Evolutionary conservation across 2,797 vertebrate species (phyloP).

Genomic region (Argya squamiceps): DNA sequence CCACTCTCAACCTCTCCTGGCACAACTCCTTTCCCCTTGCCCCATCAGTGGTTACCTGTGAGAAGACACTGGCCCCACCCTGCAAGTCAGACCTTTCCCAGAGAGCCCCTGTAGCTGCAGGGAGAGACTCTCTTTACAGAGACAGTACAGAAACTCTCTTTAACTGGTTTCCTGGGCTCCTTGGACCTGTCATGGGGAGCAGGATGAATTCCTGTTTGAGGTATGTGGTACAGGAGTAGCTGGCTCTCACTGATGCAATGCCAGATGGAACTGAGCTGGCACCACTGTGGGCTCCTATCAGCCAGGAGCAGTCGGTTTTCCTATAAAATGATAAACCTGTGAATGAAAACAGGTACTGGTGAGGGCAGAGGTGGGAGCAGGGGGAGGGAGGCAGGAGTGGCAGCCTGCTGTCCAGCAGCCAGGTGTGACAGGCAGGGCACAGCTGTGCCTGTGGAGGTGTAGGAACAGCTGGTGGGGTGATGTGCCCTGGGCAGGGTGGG

Average conservation of each 20-base stretch:
- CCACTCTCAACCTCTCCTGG: background rate
- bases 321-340: background rate
- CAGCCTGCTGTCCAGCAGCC: background rate
- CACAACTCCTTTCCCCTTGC: background rate
- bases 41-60: too few species aligned
- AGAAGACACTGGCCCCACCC: background rate
- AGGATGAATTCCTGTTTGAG: background rate
- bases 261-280: accelerated
- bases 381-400: background rate
- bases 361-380: background rate
- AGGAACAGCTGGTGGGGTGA: accelerated
- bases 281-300: background rate
- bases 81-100: background rate
- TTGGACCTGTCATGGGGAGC: accelerated
- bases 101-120: background rate
- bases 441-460: background rate
- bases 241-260: background rate
- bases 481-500: accelerated
- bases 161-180: background rate
- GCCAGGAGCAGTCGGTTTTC: background rate
- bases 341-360: background rate
- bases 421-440: accelerated
- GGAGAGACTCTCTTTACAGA: background rate
- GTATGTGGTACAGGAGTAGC: background rate
- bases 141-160: background rate